Conservation (phyloP, 2,797 vertebrate genomes). For the Ptychobarbus kaznakovi region DNA sequence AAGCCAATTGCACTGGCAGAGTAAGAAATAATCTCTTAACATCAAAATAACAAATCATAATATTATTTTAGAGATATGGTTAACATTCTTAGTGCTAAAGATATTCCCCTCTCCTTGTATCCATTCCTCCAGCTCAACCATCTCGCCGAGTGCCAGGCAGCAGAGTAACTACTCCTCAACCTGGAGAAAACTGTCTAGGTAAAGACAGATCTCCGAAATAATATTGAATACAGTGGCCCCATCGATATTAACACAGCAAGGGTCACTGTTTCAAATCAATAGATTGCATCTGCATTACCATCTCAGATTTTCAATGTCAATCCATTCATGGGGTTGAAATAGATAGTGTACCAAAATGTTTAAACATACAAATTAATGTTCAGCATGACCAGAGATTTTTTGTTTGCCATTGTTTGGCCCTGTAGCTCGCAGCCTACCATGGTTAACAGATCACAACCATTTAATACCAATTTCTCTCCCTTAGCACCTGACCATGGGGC, state of each 20-base stretch:
- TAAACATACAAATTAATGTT: not conserved
- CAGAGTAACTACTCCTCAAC: not conserved
- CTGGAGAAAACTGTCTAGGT: not conserved
- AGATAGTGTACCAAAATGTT: not conserved
- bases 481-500: not conserved
- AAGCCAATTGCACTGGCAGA: slow-evolving; percentile 2
- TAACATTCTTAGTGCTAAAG: slow-evolving; percentile 17
- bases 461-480: not conserved
- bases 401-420: not conserved
- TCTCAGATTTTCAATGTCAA: not conserved
- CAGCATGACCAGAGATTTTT: slow-evolving; percentile 4
- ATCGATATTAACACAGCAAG: not conserved
- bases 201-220: not conserved
- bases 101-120: slow-evolving; percentile 8
- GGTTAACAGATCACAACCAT: not conserved
- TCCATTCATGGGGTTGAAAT: not conserved
- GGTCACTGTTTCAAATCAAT: not conserved
- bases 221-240: not conserved
- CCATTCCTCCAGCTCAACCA: not conserved
- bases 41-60: slow-evolving; percentile 5
- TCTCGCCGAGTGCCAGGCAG: not conserved
- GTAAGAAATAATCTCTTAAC: slow-evolving; percentile 16
- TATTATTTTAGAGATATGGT: not conserved
- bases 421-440: not conserved
- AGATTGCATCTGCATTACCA: not conserved